A percentile compares a stretch with the other conserved stretches of the same genome.
Conservation (phyloP, 2,113 vertebrate species). For the Onychostoma macrolepis region DNA sequence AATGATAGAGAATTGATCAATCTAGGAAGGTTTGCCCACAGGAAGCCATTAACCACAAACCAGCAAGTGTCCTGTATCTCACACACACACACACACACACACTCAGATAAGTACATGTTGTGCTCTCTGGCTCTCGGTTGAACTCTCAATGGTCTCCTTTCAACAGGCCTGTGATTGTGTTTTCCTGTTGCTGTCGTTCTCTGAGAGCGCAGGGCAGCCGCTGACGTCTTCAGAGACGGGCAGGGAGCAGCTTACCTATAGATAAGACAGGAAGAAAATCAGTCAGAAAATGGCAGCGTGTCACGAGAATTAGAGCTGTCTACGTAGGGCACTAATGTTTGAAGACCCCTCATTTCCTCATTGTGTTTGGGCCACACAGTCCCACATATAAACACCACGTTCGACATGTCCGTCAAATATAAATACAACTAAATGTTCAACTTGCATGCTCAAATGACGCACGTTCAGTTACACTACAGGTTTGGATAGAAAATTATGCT, state of each 20-base stretch:
- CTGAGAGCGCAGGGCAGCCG: not conserved
- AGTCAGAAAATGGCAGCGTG: constrained; percentile 25
- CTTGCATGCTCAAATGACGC: not conserved
- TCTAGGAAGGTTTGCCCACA: not conserved
- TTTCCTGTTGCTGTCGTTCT: constrained; percentile 37
- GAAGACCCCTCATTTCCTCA: constrained; percentile 32
- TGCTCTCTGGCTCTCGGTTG: not conserved
- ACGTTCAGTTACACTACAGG: not conserved
- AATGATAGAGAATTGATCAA: constrained; percentile 7
- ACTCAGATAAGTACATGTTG: not conserved
- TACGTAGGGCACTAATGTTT: constrained; percentile 2
- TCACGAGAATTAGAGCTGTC: constrained; percentile 28
- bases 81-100: not conserved
- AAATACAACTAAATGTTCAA: not conserved
- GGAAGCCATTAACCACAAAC: constrained; percentile 19
- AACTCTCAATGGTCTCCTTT: not conserved
- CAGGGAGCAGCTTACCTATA: constrained; percentile 17
- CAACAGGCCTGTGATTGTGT: constrained; percentile 13
- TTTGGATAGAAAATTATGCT: not conserved
- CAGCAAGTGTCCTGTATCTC: not conserved
- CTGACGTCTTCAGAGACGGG: constrained; percentile 34
- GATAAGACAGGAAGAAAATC: constrained; percentile 47
- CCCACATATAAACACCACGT: not conserved
- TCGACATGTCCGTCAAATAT: not conserved
- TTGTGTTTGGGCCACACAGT: not conserved